Conservation (phyloP, 2,888 invertebrate genomes). For the Synanthedon myopaeformis region DNA sequence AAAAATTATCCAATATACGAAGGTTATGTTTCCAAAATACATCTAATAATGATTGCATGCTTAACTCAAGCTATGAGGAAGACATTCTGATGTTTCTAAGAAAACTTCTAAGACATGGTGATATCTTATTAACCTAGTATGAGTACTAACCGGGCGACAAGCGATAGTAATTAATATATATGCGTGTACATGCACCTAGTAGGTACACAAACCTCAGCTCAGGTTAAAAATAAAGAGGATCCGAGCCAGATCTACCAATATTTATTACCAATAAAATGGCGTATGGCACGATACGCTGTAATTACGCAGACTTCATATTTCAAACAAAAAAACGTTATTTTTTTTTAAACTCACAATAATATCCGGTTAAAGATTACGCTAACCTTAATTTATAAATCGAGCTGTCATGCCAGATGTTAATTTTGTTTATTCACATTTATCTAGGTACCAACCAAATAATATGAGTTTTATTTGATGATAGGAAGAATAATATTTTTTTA, state of each 20-base stretch:
- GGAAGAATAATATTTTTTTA: too few relatives aligned
- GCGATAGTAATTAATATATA: too few relatives aligned
- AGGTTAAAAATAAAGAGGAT: slow-evolving; percentile 41
- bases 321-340: slow-evolving; percentile 29
- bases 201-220: slow-evolving; percentile 29
- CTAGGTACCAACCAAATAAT: slow-evolving; percentile 2
- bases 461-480: neutral
- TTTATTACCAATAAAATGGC: slow-evolving; percentile 56
- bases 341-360: slow-evolving; percentile 39
- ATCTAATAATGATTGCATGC: too few relatives aligned
- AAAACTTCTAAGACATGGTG: slow-evolving; percentile 8
- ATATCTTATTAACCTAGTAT: slow-evolving; percentile 12
- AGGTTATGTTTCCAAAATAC: too few relatives aligned
- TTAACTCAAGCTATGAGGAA: too few relatives aligned
- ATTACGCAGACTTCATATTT: slow-evolving; percentile 30
- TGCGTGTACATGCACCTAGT: too few relatives aligned
- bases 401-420: slow-evolving; percentile 46
- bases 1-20: too few relatives aligned
- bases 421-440: slow-evolving; percentile 27
- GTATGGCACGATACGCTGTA: slow-evolving; percentile 19
- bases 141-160: too few relatives aligned
- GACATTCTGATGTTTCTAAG: too few relatives aligned
- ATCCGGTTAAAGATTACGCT: slow-evolving; percentile 46
- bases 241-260: slow-evolving; percentile 45
- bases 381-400: slow-evolving; percentile 38